Percentiles rank a stretch among this genome's conserved stretches.
Evolutionary conservation across 2,797 vertebrate genomes (phyloP).

Genomic region (Lutjanus campechanus): DNA sequence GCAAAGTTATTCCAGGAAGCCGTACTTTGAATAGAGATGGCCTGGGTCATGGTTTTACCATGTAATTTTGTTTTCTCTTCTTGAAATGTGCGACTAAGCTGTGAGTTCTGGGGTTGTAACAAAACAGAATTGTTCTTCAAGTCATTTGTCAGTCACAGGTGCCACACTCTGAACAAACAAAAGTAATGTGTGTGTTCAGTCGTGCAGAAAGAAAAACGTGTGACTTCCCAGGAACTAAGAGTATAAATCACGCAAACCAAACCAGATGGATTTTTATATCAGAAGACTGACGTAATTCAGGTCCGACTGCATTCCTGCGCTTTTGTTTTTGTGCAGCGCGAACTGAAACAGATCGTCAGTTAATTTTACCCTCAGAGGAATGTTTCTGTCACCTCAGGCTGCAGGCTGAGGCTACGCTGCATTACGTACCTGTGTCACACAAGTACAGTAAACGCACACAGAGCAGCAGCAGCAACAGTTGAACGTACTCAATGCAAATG

Average conservation of each 20-base stretch:
- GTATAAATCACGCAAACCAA: not conserved
- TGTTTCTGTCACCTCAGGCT: not conserved
- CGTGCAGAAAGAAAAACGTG: not conserved
- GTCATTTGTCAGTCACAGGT: not conserved
- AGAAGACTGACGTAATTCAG: constrained; percentile 9
- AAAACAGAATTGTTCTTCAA: not conserved
- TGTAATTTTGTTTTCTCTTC: no score
- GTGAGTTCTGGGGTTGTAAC: not conserved
- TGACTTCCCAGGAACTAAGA: not conserved
- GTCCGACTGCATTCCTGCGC: constrained; percentile 44
- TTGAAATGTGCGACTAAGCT: no score
- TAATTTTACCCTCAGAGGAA: not conserved
- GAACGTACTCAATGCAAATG: no score
- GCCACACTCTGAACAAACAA: no score
- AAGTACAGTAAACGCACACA: not conserved
- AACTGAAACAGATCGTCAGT: not conserved
- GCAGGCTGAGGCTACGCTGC: not conserved
- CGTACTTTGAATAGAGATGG: no score
- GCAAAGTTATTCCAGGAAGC: no score
- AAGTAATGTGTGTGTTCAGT: not conserved
- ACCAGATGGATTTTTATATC: not conserved
- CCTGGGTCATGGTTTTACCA: no score
- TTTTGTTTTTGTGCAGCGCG: not conserved
- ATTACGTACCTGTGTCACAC: not conserved
- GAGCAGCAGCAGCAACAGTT: no score